Percentiles rank a stretch among this genome's conserved stretches.
Evolutionary conservation across 2,113 vertebrate species (phyloP).

Genomic region (Ptyas mucosa): DNA sequence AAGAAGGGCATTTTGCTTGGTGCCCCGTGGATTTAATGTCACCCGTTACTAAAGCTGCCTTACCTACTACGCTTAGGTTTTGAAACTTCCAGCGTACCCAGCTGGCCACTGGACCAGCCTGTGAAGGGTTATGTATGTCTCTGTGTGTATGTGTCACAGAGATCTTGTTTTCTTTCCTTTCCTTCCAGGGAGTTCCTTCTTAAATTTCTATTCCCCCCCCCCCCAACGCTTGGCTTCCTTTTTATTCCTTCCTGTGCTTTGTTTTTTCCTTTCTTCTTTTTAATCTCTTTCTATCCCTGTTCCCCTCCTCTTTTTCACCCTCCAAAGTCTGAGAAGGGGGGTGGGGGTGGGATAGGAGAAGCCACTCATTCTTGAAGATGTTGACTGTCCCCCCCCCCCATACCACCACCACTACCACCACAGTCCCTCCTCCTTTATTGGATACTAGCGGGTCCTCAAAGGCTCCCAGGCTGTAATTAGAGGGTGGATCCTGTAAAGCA

Average conservation of each 20-base stretch:
- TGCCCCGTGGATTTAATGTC: neutral
- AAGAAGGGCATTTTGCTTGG: neutral
- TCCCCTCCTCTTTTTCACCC: constrained; percentile 42
- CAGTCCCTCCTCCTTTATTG: constrained; percentile 57
- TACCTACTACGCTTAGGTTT: neutral
- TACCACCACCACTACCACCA: neutral
- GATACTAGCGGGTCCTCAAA: constrained; percentile 74
- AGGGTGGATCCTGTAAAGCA: constrained; percentile 69
- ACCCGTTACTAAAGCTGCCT: neutral
- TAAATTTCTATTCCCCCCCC: no score
- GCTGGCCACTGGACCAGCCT: neutral
- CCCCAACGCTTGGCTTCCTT: neutral
- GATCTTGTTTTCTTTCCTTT: neutral
- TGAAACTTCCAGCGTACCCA: neutral
- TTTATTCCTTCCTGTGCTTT: neutral
- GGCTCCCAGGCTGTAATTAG: constrained; percentile 73
- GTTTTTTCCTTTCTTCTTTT: constrained; percentile 4
- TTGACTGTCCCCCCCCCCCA: neutral
- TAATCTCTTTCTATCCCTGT: constrained; percentile 2
- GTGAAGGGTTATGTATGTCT: neutral
- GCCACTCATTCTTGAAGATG: constrained; percentile 18
- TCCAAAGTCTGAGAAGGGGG: neutral
- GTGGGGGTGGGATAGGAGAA: neutral
- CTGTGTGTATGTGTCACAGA: neutral
- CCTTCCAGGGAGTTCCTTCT: neutral